phyloP scores from a whole-genome alignment of 2,888 invertebrate genomes.

The Clanis bilineata region DNA sequence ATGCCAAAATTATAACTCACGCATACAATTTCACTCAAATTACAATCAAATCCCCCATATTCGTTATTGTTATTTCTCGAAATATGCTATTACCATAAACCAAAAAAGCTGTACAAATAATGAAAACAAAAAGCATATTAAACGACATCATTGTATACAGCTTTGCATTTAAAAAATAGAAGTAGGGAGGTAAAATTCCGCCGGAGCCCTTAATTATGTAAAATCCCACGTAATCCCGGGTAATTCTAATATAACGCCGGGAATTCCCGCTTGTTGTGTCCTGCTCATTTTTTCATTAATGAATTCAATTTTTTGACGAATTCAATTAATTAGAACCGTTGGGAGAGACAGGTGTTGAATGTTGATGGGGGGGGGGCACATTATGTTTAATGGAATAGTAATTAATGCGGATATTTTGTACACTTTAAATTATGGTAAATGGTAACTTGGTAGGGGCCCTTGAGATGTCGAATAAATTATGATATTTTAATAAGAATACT shows the following conservation, averaged over 20 bases:
- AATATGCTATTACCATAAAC: background rate
- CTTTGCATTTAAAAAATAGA: conserved; percentile 35
- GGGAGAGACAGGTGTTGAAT: conserved; percentile 25
- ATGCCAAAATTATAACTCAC: too few relatives aligned
- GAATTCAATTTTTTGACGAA: conserved; percentile 56
- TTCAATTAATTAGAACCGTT: conserved; percentile 55
- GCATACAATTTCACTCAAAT: too few relatives aligned
- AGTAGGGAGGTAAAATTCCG: conserved; percentile 44
- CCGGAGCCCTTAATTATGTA: conserved; percentile 57
- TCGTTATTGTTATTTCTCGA: background rate
- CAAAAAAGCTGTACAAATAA: conserved; percentile 2
- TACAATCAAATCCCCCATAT: background rate
- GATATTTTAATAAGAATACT: too few relatives aligned
- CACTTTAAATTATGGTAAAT: background rate
- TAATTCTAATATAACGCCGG: conserved; percentile 62
- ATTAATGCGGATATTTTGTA: conserved; percentile 1
- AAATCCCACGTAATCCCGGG: conserved; percentile 60
- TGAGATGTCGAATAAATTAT: too few relatives aligned
- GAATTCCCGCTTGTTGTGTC: conserved; percentile 38
- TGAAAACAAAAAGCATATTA: conserved; percentile 12
- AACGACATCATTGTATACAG: conserved; percentile 17
- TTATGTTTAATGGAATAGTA: conserved; percentile 1
- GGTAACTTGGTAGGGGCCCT: too few relatives aligned
- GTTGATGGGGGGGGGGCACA: background rate
- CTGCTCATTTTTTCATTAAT: conserved; percentile 52